These are phyloP conservation scores for Etheostoma cragini DNA, from an alignment of 2,113 vertebrate species.

Conservation along the genomic window DNA sequence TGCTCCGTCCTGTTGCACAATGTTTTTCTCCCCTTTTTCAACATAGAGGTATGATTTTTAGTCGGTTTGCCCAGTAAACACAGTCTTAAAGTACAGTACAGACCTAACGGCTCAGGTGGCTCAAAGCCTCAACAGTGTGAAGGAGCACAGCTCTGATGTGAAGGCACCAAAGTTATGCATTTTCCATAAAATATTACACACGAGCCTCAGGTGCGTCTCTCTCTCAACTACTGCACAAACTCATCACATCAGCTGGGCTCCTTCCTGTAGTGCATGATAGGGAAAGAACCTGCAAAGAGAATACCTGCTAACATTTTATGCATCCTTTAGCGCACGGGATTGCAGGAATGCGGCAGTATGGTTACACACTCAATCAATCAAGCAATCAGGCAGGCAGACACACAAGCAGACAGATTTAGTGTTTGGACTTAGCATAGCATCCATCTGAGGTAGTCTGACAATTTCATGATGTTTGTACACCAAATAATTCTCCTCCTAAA, in stretches of 20 bases:
- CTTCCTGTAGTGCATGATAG: background rate
- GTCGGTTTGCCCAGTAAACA: constrained; percentile 48
- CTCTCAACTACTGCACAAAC: background rate
- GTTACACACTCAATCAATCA: no score
- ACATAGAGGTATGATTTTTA: constrained; percentile 39
- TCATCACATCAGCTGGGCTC: background rate
- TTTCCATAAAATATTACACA: constrained; percentile 48
- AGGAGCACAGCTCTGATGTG: constrained; percentile 21
- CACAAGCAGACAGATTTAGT: background rate
- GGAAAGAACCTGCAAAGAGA: constrained; percentile 9
- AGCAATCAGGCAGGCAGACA: no score
- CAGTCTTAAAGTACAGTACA: constrained; percentile 24
- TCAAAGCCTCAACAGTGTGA: constrained; percentile 29
- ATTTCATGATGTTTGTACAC: background rate
- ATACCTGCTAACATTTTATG: constrained; percentile 4
- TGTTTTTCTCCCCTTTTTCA: constrained; percentile 34
- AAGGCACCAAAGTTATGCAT: constrained; percentile 32
- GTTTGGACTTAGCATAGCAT: background rate
- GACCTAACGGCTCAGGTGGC: constrained; percentile 38
- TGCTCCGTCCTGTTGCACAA: constrained; percentile 16
- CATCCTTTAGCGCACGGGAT: background rate
- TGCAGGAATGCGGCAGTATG: no score
- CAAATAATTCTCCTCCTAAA: background rate
- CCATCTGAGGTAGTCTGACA: background rate
- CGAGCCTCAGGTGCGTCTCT: constrained; percentile 25